Evolutionary conservation across 2,113 vertebrate genomes (phyloP), one percentile per base, ranked within the genome.

Genomic region (Setophaga kirtlandii): DNA sequence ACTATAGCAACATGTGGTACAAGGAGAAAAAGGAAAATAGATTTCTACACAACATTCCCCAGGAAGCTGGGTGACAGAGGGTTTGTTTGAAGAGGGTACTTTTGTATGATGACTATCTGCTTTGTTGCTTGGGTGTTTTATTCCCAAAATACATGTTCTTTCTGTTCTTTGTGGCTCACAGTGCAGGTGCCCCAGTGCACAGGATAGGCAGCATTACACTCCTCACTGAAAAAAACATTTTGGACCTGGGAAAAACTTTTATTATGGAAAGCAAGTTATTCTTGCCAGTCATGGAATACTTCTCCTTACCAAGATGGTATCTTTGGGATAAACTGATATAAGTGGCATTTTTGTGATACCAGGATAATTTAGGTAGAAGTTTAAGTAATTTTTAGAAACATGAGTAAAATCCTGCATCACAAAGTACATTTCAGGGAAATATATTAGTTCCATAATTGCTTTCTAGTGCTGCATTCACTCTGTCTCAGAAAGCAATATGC

Each of bases 321-420:
- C 65, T 59, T 56, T 0, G 5, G 42, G 62, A 53, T 65, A 89
- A 83, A 87, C 10, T 74, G 44, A 88, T 81, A 1, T 24, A 83
- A 93, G 39, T 19, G 25, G 24, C 68, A 60, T 62, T 50, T 69
- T 62, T 86, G 37, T 39, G 59, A 81, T 69, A 49, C 16, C 3
- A 55, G 28, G 53, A 78, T 67, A 89, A 87, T 83, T 88, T 33
- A 88, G 90, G 83, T 46, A 76, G 55, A 92, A 80, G 53, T 63
- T 87, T 74, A 86, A 87, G 75, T 58, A 77, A 81, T 74, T 95
- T 92, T 83, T 86, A 93, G 88, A 83, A 96, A 94, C 15, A 81
- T 59, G 67, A 94, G 65, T 64, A 95, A 96, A 96, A 90, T 55
- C 31, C 35, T 67, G 64, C 35, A 90, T 78, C 75, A 70, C 64